A percentile compares a stretch with the other conserved stretches of the same genome.
phyloP scores from a whole-genome alignment of 1,140 invertebrate species.

The Chrysopa pallens region DNA sequence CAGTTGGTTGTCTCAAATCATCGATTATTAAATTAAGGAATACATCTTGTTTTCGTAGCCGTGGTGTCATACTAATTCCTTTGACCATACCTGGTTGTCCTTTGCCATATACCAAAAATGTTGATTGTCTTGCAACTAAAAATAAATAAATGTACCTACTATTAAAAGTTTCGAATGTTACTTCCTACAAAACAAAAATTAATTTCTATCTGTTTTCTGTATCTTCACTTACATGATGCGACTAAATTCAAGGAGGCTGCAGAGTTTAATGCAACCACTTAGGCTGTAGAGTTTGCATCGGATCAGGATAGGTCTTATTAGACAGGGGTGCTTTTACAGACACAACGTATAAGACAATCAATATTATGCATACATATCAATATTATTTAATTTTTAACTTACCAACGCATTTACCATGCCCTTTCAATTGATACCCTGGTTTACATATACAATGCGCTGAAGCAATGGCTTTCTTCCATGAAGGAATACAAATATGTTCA shows the following conservation, averaged over 20 bases:
- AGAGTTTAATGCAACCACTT: too few relatives aligned
- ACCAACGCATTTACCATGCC: slow-evolving; percentile 38
- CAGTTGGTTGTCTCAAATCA: slow-evolving; percentile 33
- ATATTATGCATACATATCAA: too few relatives aligned
- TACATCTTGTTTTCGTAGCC: slow-evolving; percentile 11
- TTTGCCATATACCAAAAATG: slow-evolving; percentile 41
- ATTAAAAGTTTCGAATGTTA: neutral
- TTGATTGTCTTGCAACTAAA: slow-evolving; percentile 24
- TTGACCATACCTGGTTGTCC: slow-evolving; percentile 38
- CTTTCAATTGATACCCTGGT: slow-evolving; percentile 40
- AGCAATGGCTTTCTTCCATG: slow-evolving; percentile 32
- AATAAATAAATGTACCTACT: neutral
- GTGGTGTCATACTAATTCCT: slow-evolving; percentile 26
- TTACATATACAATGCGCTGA: slow-evolving; percentile 45
- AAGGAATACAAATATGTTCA: slow-evolving; percentile 50
- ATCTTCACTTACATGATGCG: too few relatives aligned
- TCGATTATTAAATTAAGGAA: slow-evolving; percentile 34
- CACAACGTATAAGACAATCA: too few relatives aligned
- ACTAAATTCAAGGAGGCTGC: too few relatives aligned
- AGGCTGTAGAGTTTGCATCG: too few relatives aligned
- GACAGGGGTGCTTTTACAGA: too few relatives aligned
- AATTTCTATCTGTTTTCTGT: too few relatives aligned
- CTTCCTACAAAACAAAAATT: too few relatives aligned
- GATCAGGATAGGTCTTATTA: too few relatives aligned
- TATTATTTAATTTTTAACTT: slow-evolving; percentile 23